A percentile compares a stretch with the other conserved stretches of the same genome.
Conservation (phyloP, 2,888 invertebrate genomes). For the Nesidiocoris tenuis region DNA sequence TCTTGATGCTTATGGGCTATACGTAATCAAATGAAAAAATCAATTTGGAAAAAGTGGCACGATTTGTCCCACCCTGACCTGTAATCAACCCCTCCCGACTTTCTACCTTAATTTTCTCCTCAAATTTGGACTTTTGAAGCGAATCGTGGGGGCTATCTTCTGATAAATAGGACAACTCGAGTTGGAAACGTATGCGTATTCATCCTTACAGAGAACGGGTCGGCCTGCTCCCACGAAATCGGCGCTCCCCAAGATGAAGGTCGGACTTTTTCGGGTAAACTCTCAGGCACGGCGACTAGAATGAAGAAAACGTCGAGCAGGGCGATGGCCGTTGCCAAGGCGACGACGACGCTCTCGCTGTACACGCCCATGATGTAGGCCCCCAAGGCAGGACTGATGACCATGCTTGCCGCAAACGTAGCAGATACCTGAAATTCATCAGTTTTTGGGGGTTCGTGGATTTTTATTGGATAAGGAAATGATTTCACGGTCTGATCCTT, state of each 20-base stretch:
- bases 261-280: conserved; percentile 88
- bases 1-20: not conserved
- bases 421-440: conserved; percentile 69
- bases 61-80: no score
- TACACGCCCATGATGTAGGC: conserved; percentile 83
- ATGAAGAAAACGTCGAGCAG: conserved; percentile 97
- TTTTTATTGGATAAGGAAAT: no score
- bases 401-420: conserved; percentile 98
- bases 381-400: conserved; percentile 96
- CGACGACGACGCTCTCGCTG: conserved; percentile 83
- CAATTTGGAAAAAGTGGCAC: not conserved
- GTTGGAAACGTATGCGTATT: no score
- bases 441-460: no score
- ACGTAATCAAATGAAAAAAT: not conserved
- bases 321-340: conserved; percentile 92
- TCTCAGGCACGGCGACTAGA: conserved; percentile 96
- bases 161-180: no score
- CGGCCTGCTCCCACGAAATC: conserved; percentile 96
- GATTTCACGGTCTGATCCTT: no score
- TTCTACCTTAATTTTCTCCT: no score
- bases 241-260: conserved; percentile 80
- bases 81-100: no score
- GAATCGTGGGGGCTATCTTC: no score
- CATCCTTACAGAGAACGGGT: conserved; percentile 89
- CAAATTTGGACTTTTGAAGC: no score